Evolutionary conservation across 1,140 invertebrate species (phyloP).

Genomic region (Lysiphlebus fabarum): DNA sequence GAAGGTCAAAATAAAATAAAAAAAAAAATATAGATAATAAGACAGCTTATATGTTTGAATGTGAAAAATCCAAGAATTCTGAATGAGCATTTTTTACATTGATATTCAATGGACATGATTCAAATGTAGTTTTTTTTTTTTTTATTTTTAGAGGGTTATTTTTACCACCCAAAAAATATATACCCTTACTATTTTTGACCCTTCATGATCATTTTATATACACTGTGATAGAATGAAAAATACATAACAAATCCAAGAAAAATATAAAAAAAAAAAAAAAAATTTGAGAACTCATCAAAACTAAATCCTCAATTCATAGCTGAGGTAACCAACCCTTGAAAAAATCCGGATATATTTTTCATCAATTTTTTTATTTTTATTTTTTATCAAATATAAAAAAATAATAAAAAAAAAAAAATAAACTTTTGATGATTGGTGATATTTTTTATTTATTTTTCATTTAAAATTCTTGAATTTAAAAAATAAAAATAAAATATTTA

Average conservation of each 20-base stretch:
- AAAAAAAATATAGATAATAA: constrained; percentile 18
- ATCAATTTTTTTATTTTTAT: constrained; percentile 37
- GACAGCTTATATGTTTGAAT: constrained; percentile 23
- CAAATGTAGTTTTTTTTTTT: constrained; percentile 33
- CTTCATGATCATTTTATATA: background rate
- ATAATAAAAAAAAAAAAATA: too few species aligned
- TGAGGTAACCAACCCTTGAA: constrained; percentile 34
- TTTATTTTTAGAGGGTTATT: constrained; percentile 3
- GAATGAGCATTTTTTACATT: constrained; percentile 38
- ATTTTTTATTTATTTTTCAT: too few species aligned
- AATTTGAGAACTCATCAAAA: constrained; percentile 43
- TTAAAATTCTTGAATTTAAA: background rate
- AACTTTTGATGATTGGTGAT: too few species aligned
- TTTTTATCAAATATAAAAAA: too few species aligned
- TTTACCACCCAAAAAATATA: background rate
- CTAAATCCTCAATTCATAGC: constrained; percentile 39
- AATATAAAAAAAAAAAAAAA: too few species aligned
- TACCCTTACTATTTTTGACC: background rate
- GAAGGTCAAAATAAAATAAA: constrained; percentile 9
- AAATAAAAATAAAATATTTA: background rate
- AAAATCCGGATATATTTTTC: constrained; percentile 46
- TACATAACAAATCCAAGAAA: constrained; percentile 17
- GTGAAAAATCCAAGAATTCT: constrained; percentile 32
- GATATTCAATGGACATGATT: constrained; percentile 44
- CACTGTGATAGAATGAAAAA: constrained; percentile 1